Evolutionary conservation across 2,888 invertebrate species (phyloP).

Genomic region (Drosophila rubida): DNA sequence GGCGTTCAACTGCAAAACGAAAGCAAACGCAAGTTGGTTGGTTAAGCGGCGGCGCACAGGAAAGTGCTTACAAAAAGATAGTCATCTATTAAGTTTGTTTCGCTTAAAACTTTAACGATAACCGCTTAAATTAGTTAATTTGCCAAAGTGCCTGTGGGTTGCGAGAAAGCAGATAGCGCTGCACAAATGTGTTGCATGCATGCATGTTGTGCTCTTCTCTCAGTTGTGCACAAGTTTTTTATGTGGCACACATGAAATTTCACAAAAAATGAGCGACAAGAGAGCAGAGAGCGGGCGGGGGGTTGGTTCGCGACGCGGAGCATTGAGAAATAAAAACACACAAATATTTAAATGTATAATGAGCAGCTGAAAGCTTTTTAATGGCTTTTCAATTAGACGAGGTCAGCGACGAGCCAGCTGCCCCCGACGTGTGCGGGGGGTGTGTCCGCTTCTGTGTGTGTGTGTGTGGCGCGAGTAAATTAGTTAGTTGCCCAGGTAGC

Average conservation of each 20-base stretch:
- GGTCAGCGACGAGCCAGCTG: conserved; percentile 35
- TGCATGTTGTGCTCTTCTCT: conserved; percentile 21
- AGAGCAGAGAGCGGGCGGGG: not conserved
- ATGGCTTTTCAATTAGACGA: conserved; percentile 81
- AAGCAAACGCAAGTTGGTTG: not conserved
- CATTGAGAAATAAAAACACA: conserved; percentile 61
- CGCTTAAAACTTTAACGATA: not conserved
- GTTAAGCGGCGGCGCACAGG: not conserved
- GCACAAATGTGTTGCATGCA: conserved; percentile 41
- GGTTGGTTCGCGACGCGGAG: conserved; percentile 4
- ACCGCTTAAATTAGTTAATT: not conserved
- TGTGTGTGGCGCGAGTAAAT: conserved; percentile 34
- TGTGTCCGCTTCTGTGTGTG: conserved; percentile 1
- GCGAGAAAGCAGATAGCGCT: conserved; percentile 31
- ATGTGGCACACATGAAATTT: conserved; percentile 34
- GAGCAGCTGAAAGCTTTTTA: conserved; percentile 80
- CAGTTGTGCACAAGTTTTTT: conserved; percentile 30
- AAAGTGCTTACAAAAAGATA: not conserved
- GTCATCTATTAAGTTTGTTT: not conserved
- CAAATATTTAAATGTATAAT: conserved; percentile 81
- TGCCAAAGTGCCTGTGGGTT: not conserved
- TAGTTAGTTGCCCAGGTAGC: conserved; percentile 35
- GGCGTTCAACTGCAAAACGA: not conserved
- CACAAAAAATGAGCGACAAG: conserved; percentile 38
- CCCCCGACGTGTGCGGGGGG: not conserved